phyloP scores from a whole-genome alignment of 1,140 invertebrate genomes.

The Holcopasites calliopsidis region DNA sequence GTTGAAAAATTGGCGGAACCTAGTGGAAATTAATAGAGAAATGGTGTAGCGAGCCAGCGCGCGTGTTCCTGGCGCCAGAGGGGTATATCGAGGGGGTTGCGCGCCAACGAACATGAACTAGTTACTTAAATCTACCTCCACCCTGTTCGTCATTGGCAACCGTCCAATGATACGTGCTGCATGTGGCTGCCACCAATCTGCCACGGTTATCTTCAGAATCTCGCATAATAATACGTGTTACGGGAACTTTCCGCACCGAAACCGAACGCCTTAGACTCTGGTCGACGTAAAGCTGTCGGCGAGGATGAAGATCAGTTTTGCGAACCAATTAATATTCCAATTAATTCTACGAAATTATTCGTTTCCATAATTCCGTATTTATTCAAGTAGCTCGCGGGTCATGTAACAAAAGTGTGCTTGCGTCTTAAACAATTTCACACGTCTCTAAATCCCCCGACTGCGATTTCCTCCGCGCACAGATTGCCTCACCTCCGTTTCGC shows the following conservation, averaged over 20 bases:
- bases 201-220: slow-evolving; percentile 35
- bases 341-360: no score
- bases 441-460: neutral
- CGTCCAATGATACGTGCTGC: slow-evolving; percentile 33
- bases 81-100: slow-evolving; percentile 1
- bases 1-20: neutral
- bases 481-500: neutral
- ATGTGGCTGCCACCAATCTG: slow-evolving; percentile 32
- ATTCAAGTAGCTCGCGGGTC: no score
- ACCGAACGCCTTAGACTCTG: neutral
- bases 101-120: slow-evolving; percentile 46
- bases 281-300: neutral
- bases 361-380: no score
- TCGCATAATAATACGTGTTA: slow-evolving; percentile 17
- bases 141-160: slow-evolving; percentile 23
- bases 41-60: neutral
- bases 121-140: slow-evolving; percentile 37
- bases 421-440: no score
- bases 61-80: slow-evolving; percentile 31
- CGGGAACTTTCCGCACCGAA: slow-evolving; percentile 18
- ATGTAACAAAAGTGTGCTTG: no score
- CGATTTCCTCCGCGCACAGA: no score
- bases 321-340: no score
- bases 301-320: no score
- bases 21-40: slow-evolving; percentile 35